Evolutionary conservation across 2,797 vertebrate species (phyloP), one percentile per base, ranked within the genome.

Genomic region (Enteromius treurensis): DNA sequence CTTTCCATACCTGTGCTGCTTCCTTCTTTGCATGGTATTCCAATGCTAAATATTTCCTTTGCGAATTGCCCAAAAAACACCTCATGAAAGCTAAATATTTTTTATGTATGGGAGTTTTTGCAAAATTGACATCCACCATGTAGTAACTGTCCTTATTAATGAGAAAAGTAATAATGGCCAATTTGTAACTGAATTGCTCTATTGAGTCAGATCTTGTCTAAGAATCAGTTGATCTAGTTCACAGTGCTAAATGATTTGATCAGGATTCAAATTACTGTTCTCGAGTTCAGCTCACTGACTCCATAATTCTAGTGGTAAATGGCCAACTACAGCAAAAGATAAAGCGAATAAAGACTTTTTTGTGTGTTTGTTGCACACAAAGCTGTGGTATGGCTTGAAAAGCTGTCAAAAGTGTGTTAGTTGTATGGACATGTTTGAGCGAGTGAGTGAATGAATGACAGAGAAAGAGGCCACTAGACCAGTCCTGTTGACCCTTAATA

Each of bases 401-500:
- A 69, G 11, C n/a, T 26, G 68, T 70, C n/a, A 47, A 14, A 45
- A 26, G 9, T 11, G 10, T 9, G 40, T 42, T 19, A 65, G 17
- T 68, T 68, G 10, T 42, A 13, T 29, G 42, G n/a, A 40, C 32
- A 37, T 37, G 37, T 37, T 37, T 37, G 37, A 74, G 23, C 53
- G 65, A 60, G 49, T 19, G 23, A 69, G 60, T 26, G 70, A 70
- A 53, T 55, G 77, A 80, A 42, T 55, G 77, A 80, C 55, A 73
- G 64, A 19, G 58, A 69, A 42, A 74, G 60, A 62, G 29, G 51
- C 37, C 34, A 51, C 21, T 83, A 77, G 67, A 85, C 42, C 42
- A 80, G 37, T 47, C 42, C 58, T 55, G 77, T 80, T 84, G 74
- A 80, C 78, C 49, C 62, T 64, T 81, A 79, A 78, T 79, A 70